These are phyloP conservation scores for Eupsilia transversa DNA, from an alignment of 2,888 invertebrate species.

Conservation along the genomic window DNA sequence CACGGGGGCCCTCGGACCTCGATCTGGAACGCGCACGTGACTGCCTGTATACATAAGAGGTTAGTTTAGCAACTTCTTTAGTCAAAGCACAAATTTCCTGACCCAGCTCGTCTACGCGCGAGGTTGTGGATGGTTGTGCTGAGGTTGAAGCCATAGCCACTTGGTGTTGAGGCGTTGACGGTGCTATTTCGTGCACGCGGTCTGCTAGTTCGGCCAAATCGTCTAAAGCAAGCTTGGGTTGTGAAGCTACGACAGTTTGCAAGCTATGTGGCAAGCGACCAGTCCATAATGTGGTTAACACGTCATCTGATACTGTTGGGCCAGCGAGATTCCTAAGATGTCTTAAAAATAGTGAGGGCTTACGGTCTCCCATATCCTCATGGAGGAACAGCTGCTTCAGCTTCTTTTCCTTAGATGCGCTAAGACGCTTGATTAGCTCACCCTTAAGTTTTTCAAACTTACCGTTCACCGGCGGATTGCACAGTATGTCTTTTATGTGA, in stretches of 20 bases:
- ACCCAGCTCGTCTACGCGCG: background rate
- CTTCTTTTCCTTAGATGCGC: slow-evolving; percentile 1
- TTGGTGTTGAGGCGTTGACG: background rate
- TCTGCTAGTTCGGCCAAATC: background rate
- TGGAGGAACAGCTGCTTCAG: background rate
- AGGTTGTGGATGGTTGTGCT: background rate
- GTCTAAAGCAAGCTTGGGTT: background rate
- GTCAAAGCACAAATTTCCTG: slow-evolving; percentile 9
- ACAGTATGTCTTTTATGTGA: background rate
- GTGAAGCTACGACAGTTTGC: slow-evolving; percentile 3
- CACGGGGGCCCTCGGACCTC: too few species aligned
- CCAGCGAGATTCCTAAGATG: background rate
- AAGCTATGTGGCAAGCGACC: slow-evolving; percentile 2
- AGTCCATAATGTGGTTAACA: slow-evolving; percentile 2
- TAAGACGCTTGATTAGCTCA: background rate
- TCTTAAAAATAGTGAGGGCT: slow-evolving; percentile 2
- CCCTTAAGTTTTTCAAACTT: background rate
- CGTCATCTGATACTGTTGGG: background rate
- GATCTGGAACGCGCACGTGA: slow-evolving; percentile 2
- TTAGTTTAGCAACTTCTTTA: slow-evolving; percentile 1
- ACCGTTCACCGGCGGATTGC: background rate
- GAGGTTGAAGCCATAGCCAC: background rate
- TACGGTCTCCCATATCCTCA: slow-evolving; percentile 2
- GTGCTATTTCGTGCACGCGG: background rate
- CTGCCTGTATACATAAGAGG: slow-evolving; percentile 5